Evolutionary conservation across 2,113 vertebrate genomes (phyloP).

Genomic region (Garra rufa): DNA sequence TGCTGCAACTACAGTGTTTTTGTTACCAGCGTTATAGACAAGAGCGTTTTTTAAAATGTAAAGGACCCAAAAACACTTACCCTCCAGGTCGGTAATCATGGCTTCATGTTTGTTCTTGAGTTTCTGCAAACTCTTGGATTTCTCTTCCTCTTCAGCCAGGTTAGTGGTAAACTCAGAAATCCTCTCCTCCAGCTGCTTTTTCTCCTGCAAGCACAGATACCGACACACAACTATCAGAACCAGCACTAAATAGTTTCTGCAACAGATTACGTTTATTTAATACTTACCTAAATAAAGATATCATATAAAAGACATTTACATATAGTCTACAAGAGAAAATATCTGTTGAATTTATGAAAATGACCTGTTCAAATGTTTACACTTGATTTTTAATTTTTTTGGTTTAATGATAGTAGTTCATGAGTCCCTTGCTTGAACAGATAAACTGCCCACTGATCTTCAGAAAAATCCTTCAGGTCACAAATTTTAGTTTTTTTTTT

Average conservation of each 20-base stretch:
- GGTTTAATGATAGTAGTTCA: too few species aligned
- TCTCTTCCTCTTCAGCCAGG: constrained; percentile 94
- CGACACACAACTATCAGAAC: background rate
- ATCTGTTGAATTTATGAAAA: too few species aligned
- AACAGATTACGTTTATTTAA: background rate
- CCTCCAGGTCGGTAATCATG: constrained; percentile 96
- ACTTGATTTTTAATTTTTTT: too few species aligned
- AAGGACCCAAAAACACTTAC: constrained; percentile 62
- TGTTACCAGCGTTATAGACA: background rate
- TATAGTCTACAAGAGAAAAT: too few species aligned
- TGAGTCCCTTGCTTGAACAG: too few species aligned
- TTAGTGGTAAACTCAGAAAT: constrained; percentile 91
- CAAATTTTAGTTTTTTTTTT: too few species aligned
- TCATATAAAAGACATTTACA: too few species aligned
- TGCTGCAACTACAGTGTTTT: background rate
- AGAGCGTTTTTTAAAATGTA: background rate
- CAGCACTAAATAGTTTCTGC: background rate
- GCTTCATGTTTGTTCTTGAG: constrained; percentile 98
- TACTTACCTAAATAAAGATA: too few species aligned
- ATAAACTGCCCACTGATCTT: too few species aligned
- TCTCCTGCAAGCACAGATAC: constrained; percentile 80
- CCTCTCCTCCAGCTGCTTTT: constrained; percentile 92
- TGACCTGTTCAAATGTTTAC: too few species aligned
- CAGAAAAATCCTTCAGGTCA: too few species aligned
- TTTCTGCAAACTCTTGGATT: constrained; percentile 96